phyloP scores from a whole-genome alignment of 2,888 invertebrate species.

The Sesia bembeciformis region DNA sequence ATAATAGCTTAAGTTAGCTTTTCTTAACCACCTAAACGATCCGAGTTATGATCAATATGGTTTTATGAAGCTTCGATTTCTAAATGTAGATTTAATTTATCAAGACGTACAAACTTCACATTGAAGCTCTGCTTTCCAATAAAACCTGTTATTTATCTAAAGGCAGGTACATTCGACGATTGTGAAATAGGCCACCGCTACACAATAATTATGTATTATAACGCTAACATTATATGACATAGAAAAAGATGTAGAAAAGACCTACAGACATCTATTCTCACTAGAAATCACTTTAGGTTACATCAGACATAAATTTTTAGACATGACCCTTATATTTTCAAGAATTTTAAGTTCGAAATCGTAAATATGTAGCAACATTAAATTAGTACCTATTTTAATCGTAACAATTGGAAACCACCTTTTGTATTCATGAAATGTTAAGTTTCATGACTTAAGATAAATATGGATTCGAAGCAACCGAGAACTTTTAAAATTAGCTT shows the following conservation, averaged over 20 bases:
- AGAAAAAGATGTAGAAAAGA: slow-evolving; percentile 71
- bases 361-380: neutral
- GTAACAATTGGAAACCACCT: no score
- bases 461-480: no score
- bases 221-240: slow-evolving; percentile 69
- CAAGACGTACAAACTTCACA: no score
- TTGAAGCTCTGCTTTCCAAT: neutral
- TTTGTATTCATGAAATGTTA: no score
- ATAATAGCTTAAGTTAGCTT: no score
- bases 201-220: slow-evolving; percentile 13
- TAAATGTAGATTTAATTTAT: no score
- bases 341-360: neutral
- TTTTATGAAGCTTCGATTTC: no score
- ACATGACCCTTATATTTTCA: slow-evolving; percentile 1
- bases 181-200: neutral
- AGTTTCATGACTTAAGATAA: no score
- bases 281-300: slow-evolving; percentile 66
- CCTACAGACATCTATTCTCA: slow-evolving; percentile 60
- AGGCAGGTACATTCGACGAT: neutral
- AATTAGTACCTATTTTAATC: neutral
- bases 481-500: no score
- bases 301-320: slow-evolving; percentile 31
- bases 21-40: no score
- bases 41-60: no score
- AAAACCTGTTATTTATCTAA: neutral